Conservation (phyloP, 2,888 invertebrate species). For the Drosophila neotestacea region DNA sequence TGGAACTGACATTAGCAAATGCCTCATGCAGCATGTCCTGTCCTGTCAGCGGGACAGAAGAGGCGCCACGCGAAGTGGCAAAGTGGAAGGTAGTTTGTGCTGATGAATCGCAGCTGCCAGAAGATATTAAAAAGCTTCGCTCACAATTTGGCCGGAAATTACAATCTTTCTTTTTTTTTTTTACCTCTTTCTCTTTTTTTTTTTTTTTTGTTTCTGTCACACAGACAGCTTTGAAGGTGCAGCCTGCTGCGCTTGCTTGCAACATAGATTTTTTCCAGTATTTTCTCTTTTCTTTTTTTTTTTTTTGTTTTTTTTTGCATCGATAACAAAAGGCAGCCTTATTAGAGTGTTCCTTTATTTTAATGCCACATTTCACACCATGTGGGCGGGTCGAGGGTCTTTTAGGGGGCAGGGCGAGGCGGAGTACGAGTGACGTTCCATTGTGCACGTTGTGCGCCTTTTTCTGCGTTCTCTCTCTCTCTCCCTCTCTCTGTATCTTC, state of each 20-base stretch:
- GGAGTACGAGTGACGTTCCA: constrained; percentile 5
- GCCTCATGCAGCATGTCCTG: neutral
- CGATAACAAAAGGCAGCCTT: constrained; percentile 75
- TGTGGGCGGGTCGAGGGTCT: constrained; percentile 32
- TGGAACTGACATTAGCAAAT: constrained; percentile 23
- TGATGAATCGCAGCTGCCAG: constrained; percentile 50
- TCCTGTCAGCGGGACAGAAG: neutral
- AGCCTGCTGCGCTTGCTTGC: constrained; percentile 33
- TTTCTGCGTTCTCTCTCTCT: constrained; percentile 15
- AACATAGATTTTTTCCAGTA: constrained; percentile 19
- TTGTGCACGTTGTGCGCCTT: constrained; percentile 46
- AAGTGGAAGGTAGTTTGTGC: constrained; percentile 20
- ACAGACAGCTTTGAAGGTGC: constrained; percentile 30
- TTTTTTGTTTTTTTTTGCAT: constrained; percentile 37
- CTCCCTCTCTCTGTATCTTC: neutral
- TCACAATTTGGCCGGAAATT: constrained; percentile 63
- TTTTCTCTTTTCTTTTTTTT: constrained; percentile 5
- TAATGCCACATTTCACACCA: constrained; percentile 73
- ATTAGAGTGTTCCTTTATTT: constrained; percentile 79
- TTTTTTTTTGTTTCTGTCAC: constrained; percentile 7
- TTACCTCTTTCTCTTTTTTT: neutral
- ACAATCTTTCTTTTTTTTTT: constrained; percentile 35
- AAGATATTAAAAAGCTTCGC: constrained; percentile 55
- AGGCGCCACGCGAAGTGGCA: neutral
- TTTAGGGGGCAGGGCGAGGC: neutral